Evolutionary conservation across 2,113 vertebrate genomes (phyloP), one percentile per base, ranked within the genome.

Genomic region (Menura novaehollandiae): DNA sequence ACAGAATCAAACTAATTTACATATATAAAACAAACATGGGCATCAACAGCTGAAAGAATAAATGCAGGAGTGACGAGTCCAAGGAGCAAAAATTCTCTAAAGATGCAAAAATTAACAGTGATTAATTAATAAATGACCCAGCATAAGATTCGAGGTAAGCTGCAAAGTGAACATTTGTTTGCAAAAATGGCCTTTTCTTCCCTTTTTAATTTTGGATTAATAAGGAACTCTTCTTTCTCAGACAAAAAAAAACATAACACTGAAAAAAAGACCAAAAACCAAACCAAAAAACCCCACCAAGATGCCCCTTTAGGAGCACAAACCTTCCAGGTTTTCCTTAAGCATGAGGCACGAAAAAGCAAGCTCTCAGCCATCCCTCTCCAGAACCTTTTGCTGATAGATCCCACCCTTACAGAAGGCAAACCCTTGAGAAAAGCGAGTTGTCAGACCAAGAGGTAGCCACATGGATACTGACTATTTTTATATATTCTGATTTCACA

Each of bases 101-200:
- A 79, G 23, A 69, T 51, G 15, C 16, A 94, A 66, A 93, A 66
- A 77, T 59, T 76, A 78, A 75, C 56, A 69, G 53, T 13, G 24
- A 76, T 77, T 79, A 75, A 89, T 79, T 88, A 79, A 89, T 46
- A 33, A 92, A 47, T 43, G 46, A 66, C 23, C 18, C 37, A 93
- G 59, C 22, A 77, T 8, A 83, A 83, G 39, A 80, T 20, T 28
- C 1, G 2, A 89, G 49, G 59, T 76, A 89, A 90, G 18, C 28
- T 53, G 39, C 28, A 51, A 52, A 68, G 21, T 63, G 75, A 90
- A 76, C 15, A 26, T 37, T 88, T 63, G 13, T 60, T 89, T 20
- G 5, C 13, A 39, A 83, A 85, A 44, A 63, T 2, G 14, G 71
- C 8, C n/a, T 87, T 71, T 66, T 59, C 26, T 80, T 59, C 37